Evolutionary conservation across 2,113 vertebrate genomes (phyloP).

Genomic region (Zosterops borbonicus): DNA sequence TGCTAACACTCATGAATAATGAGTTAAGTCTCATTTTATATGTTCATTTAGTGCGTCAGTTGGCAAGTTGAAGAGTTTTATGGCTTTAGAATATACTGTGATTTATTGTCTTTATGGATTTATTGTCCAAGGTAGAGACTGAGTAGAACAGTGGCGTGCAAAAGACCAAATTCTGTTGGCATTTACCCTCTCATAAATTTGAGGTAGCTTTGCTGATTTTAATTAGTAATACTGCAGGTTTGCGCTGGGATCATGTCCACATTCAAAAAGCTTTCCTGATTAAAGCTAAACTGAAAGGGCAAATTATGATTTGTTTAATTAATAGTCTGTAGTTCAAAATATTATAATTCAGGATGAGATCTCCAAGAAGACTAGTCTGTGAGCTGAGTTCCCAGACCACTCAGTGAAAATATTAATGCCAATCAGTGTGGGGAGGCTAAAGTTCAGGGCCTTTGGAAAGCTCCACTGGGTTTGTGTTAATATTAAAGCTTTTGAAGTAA

Average conservation of each 20-base stretch:
- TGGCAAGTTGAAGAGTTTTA: background rate
- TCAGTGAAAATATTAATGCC: background rate
- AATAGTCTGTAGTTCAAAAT: background rate
- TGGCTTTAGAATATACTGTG: background rate
- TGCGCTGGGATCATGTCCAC: background rate
- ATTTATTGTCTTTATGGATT: background rate
- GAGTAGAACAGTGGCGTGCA: background rate
- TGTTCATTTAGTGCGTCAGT: background rate
- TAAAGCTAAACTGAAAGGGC: background rate
- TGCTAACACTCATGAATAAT: background rate
- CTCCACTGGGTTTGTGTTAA: accelerated
- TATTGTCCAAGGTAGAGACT: background rate
- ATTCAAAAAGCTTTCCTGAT: background rate
- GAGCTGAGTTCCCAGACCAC: background rate
- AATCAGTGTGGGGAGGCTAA: background rate
- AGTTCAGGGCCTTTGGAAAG: background rate
- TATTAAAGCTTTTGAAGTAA: background rate
- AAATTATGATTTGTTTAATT: conserved; percentile 1
- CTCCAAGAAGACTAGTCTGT: background rate
- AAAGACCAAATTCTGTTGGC: background rate
- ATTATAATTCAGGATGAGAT: background rate
- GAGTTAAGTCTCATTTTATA: background rate
- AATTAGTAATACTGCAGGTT: background rate
- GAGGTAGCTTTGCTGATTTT: background rate
- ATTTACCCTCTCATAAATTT: background rate